Evolutionary conservation across 2,797 vertebrate genomes (phyloP).

Genomic region (Myotis vivesi): DNA sequence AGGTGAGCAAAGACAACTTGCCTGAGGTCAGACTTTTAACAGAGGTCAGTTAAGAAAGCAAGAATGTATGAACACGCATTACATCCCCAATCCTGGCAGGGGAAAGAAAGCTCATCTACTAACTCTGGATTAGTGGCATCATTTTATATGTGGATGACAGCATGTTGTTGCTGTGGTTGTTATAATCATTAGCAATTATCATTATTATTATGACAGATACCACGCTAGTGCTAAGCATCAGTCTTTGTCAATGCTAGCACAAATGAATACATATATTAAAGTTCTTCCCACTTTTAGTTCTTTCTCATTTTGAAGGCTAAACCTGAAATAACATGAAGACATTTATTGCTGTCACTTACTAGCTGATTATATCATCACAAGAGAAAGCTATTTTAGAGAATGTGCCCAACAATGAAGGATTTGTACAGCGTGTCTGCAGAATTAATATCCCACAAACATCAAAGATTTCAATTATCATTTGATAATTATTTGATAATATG

Average conservation of each 20-base stretch:
- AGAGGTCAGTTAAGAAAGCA: background rate
- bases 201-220: slow-evolving; percentile 75
- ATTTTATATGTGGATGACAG: slow-evolving; percentile 63
- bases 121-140: slow-evolving; percentile 29
- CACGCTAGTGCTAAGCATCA: slow-evolving; percentile 30
- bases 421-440: background rate
- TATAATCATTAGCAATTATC: slow-evolving; percentile 70
- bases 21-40: background rate
- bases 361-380: slow-evolving; percentile 42
- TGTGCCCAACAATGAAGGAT: background rate
- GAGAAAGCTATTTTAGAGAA: slow-evolving; percentile 56
- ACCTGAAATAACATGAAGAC: slow-evolving; percentile 59
- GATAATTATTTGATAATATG: background rate
- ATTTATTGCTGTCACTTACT: slow-evolving; percentile 59
- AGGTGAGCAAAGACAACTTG: background rate
- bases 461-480: slow-evolving; percentile 11
- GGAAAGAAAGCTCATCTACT: background rate
- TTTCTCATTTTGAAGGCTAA: slow-evolving; percentile 59
- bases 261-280: slow-evolving; percentile 63
- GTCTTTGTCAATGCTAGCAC: slow-evolving; percentile 54
- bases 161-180: slow-evolving; percentile 51
- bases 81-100: background rate
- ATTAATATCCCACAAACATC: background rate
- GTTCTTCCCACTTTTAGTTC: slow-evolving; percentile 57
- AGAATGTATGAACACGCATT: background rate